Evolutionary conservation across 2,797 vertebrate species (phyloP), one percentile per base, ranked within the genome.

Genomic region (Emydoidea blandingii): DNA sequence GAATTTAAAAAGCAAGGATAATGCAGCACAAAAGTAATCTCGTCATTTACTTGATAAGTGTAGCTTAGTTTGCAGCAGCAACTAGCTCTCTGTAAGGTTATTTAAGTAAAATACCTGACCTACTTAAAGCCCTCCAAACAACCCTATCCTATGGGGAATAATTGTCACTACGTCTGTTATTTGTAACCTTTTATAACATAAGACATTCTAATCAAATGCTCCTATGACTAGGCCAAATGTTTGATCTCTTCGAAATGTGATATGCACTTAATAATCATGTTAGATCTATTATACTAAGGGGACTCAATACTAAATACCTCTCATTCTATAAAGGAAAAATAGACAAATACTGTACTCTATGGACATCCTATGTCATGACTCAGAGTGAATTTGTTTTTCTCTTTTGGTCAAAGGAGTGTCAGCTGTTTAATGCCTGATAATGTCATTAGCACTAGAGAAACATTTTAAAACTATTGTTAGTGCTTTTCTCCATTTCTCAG

Each of bases 291-390:
- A 93, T 78, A 89, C 89, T 41, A 81, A 65, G 34, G 79, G 81
- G 94, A 88, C 0, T 0, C 57, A 92, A 86, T 47, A 90, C 81
- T 93, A 88, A 96, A 96, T 92, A 88, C 83, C 52, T 89, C 81
- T 88, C 85, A 88, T 94, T 97, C 80, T 94, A 74, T 80, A 72
- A 91, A 93, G 95, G 84, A 94, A 96, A 89, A 94, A 37, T 53
- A 95, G 93, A 94, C 41, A 82, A 95, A 96, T 52, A 89, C 86
- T 87, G 93, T 85, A 94, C 81, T 93, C 31, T 92, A 37, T 95
- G 92, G 87, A 85, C 93, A 96, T 96, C 94, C 86, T 93, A 83
- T 97, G 92, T 72, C 87, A 94, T 90, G 92, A 80, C 91, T 94
- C 59, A 27, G 62, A 93, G 56, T 41, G 31, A 89, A 85, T 68